Evolutionary conservation across 2,888 invertebrate species (phyloP).

Genomic region (Sceliomorpha sp.): DNA sequence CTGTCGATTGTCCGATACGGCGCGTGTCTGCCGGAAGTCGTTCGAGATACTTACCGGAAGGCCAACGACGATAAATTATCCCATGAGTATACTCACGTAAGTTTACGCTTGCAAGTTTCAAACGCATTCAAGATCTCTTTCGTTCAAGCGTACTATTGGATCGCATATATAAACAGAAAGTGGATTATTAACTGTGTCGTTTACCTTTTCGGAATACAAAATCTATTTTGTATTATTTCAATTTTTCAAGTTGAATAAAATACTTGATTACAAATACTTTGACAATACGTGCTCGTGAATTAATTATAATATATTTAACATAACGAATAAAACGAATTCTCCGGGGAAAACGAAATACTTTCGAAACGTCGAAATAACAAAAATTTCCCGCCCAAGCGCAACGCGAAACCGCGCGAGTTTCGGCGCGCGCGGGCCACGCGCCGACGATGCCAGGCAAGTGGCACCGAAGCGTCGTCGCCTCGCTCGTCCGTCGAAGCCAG

Average conservation of each 20-base stretch:
- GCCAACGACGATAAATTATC: conserved; percentile 69
- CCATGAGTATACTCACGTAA: conserved; percentile 45
- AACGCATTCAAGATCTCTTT: conserved; percentile 20
- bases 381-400: no score
- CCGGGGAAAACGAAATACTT: no score
- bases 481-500: not conserved
- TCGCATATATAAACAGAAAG: not conserved
- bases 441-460: not conserved
- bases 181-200: conserved; percentile 4
- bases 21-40: conserved; percentile 73
- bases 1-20: conserved; percentile 76
- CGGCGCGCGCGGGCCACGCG: not conserved
- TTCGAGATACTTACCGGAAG: conserved; percentile 74
- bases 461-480: not conserved
- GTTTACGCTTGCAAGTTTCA: conserved; percentile 42
- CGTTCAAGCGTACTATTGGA: conserved; percentile 15
- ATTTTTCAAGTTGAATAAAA: no score
- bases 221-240: no score
- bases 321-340: no score
- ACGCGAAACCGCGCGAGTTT: not conserved
- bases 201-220: not conserved
- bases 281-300: no score
- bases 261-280: no score
- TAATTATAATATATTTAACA: no score
- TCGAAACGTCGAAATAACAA: no score